Conservation (phyloP, 2,888 invertebrate genomes). For the Smittia sp. region DNA sequence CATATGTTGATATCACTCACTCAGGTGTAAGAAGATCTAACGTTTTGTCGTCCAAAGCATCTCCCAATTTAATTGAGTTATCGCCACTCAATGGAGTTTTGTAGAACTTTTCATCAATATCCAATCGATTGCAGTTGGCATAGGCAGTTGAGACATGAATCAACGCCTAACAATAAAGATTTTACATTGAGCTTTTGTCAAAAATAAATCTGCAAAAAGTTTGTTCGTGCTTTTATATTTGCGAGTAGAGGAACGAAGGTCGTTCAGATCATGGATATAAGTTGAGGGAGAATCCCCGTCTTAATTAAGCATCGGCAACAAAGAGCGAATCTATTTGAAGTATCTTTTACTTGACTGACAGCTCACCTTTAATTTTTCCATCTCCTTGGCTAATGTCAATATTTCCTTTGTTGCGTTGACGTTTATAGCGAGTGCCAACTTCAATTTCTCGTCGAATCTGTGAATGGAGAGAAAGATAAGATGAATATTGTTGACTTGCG, state of each 20-base stretch:
- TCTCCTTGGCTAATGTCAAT: conserved; percentile 62
- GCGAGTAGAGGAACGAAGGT: neutral
- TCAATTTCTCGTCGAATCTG: conserved; percentile 68
- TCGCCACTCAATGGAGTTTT: conserved; percentile 49
- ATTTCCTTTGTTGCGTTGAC: conserved; percentile 64
- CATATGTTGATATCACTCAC: conserved; percentile 43
- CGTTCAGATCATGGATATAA: too few species aligned
- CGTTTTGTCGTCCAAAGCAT: conserved; percentile 49
- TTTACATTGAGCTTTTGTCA: too few species aligned
- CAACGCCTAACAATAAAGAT: conserved; percentile 48
- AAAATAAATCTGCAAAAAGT: neutral
- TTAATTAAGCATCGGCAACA: neutral
- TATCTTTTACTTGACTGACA: neutral
- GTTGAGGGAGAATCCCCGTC: neutral
- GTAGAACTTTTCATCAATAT: conserved; percentile 53
- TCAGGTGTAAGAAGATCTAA: conserved; percentile 49
- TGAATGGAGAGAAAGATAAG: neutral
- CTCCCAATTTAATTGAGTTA: conserved; percentile 48
- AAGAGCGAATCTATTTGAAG: neutral
- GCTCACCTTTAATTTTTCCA: conserved; percentile 61
- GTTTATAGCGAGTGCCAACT: conserved; percentile 66
- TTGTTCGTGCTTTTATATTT: conserved; percentile 12
- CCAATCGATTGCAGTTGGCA: conserved; percentile 58
- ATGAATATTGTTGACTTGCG: neutral
- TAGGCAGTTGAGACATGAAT: conserved; percentile 70